These are phyloP conservation scores for Erythrocercus mccallii DNA, from an alignment of 2,113 vertebrate species.

Conservation along the genomic window DNA sequence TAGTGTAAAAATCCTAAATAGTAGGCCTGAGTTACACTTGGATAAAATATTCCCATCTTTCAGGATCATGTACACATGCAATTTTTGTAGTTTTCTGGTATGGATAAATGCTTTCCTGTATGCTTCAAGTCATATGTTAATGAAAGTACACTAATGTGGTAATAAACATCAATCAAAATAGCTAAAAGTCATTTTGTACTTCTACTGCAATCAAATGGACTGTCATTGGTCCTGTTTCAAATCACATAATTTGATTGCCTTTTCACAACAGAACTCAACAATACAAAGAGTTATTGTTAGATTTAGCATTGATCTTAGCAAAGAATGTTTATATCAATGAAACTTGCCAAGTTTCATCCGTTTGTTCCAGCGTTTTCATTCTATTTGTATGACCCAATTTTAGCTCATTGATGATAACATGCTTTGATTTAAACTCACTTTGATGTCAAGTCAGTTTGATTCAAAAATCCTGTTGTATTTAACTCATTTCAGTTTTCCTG, in stretches of 20 bases:
- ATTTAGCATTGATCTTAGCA: constrained; percentile 28
- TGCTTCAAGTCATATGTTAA: not conserved
- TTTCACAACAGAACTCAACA: not conserved
- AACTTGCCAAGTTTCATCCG: constrained; percentile 50
- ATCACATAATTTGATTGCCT: not conserved
- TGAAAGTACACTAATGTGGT: not conserved
- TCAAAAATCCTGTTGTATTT: constrained; percentile 65
- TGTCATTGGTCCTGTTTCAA: not conserved
- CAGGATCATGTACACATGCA: not conserved
- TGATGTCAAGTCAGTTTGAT: constrained; percentile 57
- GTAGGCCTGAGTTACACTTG: not conserved
- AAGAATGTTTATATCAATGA: constrained; percentile 31
- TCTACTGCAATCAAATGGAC: not conserved
- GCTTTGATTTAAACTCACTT: constrained; percentile 68
- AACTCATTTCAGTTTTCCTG: constrained; percentile 49
- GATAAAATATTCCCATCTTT: not conserved
- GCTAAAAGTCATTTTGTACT: not conserved
- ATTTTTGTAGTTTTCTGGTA: not conserved
- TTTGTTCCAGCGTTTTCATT: constrained; percentile 29
- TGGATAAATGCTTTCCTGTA: not conserved
- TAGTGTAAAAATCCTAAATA: not conserved
- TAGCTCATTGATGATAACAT: constrained; percentile 49
- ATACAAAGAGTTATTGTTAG: constrained; percentile 19
- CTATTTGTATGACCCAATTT: constrained; percentile 66
- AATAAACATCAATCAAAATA: not conserved